Conservation (phyloP, 2,797 vertebrate species). For the Anguilla pacifica region DNA sequence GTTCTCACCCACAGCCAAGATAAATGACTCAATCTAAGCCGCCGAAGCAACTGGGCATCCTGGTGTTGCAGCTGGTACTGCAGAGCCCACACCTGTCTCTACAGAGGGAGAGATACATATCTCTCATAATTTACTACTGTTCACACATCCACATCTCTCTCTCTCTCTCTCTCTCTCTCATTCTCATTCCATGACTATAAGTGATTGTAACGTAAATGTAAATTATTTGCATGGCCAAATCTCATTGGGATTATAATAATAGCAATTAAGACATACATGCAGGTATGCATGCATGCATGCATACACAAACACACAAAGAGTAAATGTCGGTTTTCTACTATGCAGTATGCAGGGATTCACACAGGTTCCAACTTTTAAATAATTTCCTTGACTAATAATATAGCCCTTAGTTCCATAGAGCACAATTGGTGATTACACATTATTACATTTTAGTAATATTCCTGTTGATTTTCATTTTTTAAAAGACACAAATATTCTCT, state of each 20-base stretch:
- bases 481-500: background rate
- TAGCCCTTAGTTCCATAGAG: background rate
- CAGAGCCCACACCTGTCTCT: background rate
- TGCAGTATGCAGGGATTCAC: too few relatives aligned
- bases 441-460: background rate
- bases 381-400: background rate
- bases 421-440: background rate
- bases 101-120: background rate
- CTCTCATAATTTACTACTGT: background rate
- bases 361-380: background rate
- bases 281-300: background rate
- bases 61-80: background rate
- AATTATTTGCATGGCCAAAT: too few relatives aligned
- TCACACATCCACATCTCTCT: background rate
- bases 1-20: conserved; percentile 1
- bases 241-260: too few relatives aligned
- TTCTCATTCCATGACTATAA: too few relatives aligned
- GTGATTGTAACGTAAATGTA: too few relatives aligned
- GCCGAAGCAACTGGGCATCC: background rate
- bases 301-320: background rate
- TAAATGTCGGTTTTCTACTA: too few relatives aligned
- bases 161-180: background rate
- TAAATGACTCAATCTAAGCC: conserved; percentile 25
- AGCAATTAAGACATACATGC: background rate
- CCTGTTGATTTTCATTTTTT: background rate